A percentile compares a stretch with the other conserved stretches of the same genome.
phyloP scores from a whole-genome alignment of 37 sponge, comb jelly and placozoan species.

The Lycopodina hypogea region DNA sequence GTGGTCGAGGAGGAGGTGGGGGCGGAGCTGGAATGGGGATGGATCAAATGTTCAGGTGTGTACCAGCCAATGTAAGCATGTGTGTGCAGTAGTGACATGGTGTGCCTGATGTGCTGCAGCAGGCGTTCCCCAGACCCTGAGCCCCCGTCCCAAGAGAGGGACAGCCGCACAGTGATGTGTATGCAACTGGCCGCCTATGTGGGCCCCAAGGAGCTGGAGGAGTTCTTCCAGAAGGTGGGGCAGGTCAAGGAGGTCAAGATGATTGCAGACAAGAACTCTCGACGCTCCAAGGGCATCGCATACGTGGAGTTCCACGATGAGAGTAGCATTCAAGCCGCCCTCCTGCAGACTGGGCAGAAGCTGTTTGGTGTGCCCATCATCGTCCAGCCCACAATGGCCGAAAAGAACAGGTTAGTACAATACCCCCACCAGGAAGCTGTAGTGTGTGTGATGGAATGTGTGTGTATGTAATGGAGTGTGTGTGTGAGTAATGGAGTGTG shows the following conservation, averaged over 20 bases:
- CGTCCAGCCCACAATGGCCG: conserved; percentile 93
- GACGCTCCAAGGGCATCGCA: conserved; percentile 96
- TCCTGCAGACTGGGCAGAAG: conserved; percentile 78
- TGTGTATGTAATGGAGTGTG: no score
- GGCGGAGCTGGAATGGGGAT: neutral
- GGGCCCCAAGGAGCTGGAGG: conserved; percentile 73
- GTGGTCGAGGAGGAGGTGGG: neutral
- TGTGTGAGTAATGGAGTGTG: no score
- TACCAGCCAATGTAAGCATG: no score
- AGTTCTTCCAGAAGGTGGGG: conserved; percentile 87
- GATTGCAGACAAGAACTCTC: conserved; percentile 91
- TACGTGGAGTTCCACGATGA: conserved; percentile 92
- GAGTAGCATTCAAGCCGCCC: conserved; percentile 69
- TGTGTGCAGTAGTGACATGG: no score
- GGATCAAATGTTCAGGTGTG: no score
- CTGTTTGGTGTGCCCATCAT: conserved; percentile 90
- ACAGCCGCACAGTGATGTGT: conserved; percentile 91
- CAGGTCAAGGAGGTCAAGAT: conserved; percentile 84
- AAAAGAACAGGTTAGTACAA: conserved; percentile 83
- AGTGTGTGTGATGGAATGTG: conserved; percentile 3
- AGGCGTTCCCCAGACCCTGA: conserved; percentile 58
- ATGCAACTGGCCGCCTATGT: conserved; percentile 92
- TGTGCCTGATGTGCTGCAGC: neutral
- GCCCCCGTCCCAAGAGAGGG: conserved; percentile 79
- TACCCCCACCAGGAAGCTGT: neutral